Conservation (phyloP, 2,797 vertebrate species). For the Eulemur coronatus region DNA sequence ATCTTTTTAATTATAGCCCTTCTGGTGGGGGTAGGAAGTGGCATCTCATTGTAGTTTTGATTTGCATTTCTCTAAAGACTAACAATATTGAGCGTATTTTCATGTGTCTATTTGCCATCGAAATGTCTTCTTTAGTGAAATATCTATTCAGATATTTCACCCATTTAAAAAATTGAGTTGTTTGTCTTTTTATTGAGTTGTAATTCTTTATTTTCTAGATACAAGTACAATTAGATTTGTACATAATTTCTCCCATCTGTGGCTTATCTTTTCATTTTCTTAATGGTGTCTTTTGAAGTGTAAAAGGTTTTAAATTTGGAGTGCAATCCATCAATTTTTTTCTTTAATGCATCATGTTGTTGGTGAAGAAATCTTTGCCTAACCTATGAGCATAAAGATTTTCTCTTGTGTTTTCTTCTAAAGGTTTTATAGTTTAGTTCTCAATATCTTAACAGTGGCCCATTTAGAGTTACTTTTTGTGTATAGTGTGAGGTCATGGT, state of each 20-base stretch:
- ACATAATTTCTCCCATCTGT: not conserved
- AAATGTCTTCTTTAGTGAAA: not conserved
- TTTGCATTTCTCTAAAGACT: conserved; percentile 18
- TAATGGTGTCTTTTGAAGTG: conserved; percentile 8
- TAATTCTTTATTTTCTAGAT: conserved; percentile 31
- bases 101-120: not conserved
- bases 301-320: conserved; percentile 1
- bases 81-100: not conserved
- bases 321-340: not conserved
- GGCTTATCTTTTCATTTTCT: conserved; percentile 39
- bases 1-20: conserved; percentile 42
- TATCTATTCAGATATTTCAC: not conserved
- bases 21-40: not conserved
- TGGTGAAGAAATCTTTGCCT: not conserved
- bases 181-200: conserved; percentile 22
- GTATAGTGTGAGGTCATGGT: not conserved
- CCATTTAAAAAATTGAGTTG: conserved; percentile 13
- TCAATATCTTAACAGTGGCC: not conserved
- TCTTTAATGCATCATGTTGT: not conserved
- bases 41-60: not conserved
- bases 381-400: not conserved
- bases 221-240: not conserved
- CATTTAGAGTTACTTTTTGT: conserved; percentile 1
- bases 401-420: not conserved
- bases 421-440: not conserved